Base-by-base conservation (phyloP, 1,140 invertebrate species). In the Propsilocerus akamusi region DNA sequence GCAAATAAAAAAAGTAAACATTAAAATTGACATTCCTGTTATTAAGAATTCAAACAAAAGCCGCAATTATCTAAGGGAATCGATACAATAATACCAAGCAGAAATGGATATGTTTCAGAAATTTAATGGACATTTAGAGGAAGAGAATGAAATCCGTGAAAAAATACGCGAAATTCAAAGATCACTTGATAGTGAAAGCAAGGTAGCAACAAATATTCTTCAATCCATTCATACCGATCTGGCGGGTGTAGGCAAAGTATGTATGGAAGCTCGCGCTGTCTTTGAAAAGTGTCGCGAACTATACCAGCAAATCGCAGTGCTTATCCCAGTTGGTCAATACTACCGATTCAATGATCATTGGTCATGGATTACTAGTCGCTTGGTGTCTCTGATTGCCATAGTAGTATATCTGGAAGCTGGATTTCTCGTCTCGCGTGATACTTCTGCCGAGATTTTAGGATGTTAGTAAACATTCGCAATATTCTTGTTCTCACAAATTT, bases 341-440 rank as follows among this genome's bases (percentile, higher is more conserved):
- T 86, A 85, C 60, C 72, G 81, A 61, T 75, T 64, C 56, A 30
- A 11, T 30, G 88, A 94, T 57, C 82, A 86, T 53, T 94, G 89
- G 88, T 72, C 79, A 37, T 83, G 76, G 62, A 78, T 81, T 52
- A 89, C 81, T 0, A 87, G 93, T 58, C 70, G 80, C 46, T 69
- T 90, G 47, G 80, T 81, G 49, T 91, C 83, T 59, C 60, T 86
- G 6, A 76, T 80, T 51, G 78, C 86, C 8, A 68, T 92, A 41
- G 77, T 83, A 25, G 69, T 85, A 32, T 94, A 86, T 68, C 63
- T 95, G 22, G 82, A 89, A 67, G 71, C 74, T 46, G 84, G 84
- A 10, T 68, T 79, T 51, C 68, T 93, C 34, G 77, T 84, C 0
- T 69, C 72, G 11, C 77, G 78, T 57, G 77, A 85, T 51, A 78